Conservation (phyloP, 2,888 invertebrate species). For the Spialia ferax region DNA sequence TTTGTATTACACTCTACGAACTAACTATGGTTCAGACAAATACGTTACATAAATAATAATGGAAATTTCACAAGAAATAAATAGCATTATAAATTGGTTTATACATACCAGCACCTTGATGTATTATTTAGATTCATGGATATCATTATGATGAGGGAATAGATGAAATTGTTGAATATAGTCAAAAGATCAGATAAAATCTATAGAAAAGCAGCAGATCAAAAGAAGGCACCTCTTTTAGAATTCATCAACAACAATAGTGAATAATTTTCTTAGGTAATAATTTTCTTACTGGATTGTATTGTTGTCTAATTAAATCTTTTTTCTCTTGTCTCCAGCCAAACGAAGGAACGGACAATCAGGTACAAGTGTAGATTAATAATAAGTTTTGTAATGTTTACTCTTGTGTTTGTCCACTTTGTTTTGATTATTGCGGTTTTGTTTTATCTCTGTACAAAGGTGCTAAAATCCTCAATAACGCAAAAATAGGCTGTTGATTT, state of each 20-base stretch:
- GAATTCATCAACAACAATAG: background rate
- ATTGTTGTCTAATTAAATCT: conserved; percentile 46
- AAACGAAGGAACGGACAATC: conserved; percentile 82
- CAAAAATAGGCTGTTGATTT: too few species aligned
- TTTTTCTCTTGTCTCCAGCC: conserved; percentile 80
- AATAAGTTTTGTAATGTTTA: conserved; percentile 41
- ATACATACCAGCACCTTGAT: too few species aligned
- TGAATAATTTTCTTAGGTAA: too few species aligned
- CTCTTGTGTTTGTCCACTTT: conserved; percentile 44
- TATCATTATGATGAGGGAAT: too few species aligned
- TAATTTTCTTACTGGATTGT: too few species aligned
- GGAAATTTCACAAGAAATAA: too few species aligned
- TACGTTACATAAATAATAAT: background rate
- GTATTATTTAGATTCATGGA: too few species aligned
- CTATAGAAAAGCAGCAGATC: background rate
- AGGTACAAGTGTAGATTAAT: too few species aligned
- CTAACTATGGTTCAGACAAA: background rate
- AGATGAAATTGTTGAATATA: too few species aligned
- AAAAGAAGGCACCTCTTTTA: background rate
- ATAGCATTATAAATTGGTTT: too few species aligned
- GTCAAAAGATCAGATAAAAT: background rate
- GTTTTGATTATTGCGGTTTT: conserved; percentile 15
- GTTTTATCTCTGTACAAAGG: background rate
- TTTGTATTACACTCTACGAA: background rate
- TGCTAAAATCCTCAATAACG: too few species aligned